These are phyloP conservation scores for Dasyprocta punctata DNA, from an alignment of 2,113 vertebrate genomes.

Conservation along the genomic window DNA sequence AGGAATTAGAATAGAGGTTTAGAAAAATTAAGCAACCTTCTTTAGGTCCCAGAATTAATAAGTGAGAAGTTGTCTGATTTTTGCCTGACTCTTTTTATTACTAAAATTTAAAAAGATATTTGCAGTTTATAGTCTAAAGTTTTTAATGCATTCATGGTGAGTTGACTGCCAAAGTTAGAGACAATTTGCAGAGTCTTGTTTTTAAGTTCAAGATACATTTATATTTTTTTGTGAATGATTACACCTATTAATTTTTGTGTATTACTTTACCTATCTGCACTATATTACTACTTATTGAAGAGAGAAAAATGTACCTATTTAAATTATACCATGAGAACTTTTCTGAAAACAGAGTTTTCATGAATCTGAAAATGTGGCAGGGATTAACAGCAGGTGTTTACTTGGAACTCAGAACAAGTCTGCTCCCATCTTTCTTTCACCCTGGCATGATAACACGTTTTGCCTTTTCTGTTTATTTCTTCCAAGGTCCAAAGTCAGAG, in stretches of 20 bases:
- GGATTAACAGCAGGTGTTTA: not conserved
- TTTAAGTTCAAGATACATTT: not conserved
- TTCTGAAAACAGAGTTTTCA: not conserved
- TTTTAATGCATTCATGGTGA: constrained; percentile 5
- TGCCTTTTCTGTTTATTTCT: not conserved
- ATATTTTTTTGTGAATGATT: not conserved
- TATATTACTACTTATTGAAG: constrained; percentile 1
- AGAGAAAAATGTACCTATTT: not conserved
- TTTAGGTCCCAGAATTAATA: not conserved
- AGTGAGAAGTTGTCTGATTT: constrained; percentile 39
- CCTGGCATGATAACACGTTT: not conserved
- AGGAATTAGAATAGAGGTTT: not conserved
- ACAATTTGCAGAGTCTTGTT: not conserved
- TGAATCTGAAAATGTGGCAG: not conserved
- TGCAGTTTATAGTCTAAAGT: not conserved
- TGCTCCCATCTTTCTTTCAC: not conserved
- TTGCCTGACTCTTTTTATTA: not conserved
- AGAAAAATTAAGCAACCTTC: not conserved
- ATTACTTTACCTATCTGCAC: not conserved
- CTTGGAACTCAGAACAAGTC: not conserved
- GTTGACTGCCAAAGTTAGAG: not conserved
- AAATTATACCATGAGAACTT: not conserved
- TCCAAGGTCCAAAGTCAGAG: not conserved
- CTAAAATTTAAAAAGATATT: constrained; percentile 6
- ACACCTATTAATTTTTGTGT: not conserved